These are phyloP conservation scores for Furcula furcula DNA, from an alignment of 2,888 invertebrate species.

Conservation along the genomic window DNA sequence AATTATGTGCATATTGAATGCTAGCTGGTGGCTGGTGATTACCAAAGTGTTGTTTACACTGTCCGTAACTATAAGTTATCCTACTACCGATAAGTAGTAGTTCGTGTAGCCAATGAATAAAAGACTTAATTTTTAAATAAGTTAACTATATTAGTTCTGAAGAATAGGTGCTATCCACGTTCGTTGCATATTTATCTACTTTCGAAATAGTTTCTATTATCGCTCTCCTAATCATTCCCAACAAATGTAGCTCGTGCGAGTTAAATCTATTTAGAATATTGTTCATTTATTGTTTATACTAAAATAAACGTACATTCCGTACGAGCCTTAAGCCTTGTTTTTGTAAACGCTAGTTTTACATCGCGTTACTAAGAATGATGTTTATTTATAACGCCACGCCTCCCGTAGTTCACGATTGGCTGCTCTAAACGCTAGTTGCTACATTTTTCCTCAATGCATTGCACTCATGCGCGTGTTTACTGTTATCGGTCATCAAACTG, in stretches of 20 bases:
- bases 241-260: not conserved
- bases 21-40: no score
- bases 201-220: not conserved
- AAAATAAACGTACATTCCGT: not conserved
- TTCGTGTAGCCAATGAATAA: no score
- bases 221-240: not conserved
- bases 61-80: no score
- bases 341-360: constrained; percentile 5
- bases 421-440: constrained; percentile 25
- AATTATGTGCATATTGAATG: no score
- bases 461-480: constrained; percentile 34
- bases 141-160: not conserved
- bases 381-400: constrained; percentile 26
- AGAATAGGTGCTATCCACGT: not conserved
- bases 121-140: no score
- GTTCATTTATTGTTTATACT: no score
- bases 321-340: not conserved
- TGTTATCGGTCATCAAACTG: constrained; percentile 32
- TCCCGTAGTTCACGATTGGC: constrained; percentile 33
- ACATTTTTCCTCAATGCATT: constrained; percentile 62
- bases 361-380: constrained; percentile 31
- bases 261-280: no score
- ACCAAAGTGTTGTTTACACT: no score
- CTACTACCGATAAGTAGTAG: no score
- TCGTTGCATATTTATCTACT: not conserved